phyloP scores from a whole-genome alignment of 2,113 vertebrate genomes.

The Syngnathus typhle region DNA sequence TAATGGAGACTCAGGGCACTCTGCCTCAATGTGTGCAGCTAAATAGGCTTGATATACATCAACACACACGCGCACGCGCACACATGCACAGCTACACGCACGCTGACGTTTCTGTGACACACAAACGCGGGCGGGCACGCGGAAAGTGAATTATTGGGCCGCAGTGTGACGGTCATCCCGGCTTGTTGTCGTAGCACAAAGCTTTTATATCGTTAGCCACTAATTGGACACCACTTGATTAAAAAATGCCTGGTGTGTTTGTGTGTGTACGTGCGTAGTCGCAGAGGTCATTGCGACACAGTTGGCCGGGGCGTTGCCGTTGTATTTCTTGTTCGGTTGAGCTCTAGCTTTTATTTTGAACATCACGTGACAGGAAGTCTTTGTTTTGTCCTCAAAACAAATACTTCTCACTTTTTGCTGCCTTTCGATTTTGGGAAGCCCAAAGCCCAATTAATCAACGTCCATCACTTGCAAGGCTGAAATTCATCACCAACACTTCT shows the following conservation, averaged over 20 bases:
- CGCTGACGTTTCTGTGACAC: not conserved
- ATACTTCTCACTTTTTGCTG: not conserved
- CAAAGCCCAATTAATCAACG: too few species aligned
- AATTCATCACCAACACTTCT: too few species aligned
- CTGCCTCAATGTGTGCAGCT: conserved; percentile 1
- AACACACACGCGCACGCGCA: not conserved
- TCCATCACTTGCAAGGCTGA: too few species aligned
- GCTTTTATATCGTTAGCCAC: not conserved
- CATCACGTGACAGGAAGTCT: not conserved
- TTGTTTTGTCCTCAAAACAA: not conserved
- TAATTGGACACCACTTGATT: conserved; percentile 7
- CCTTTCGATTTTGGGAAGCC: too few species aligned
- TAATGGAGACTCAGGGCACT: conserved; percentile 12
- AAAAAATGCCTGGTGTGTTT: not conserved
- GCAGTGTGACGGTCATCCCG: conserved; percentile 8
- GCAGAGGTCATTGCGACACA: conserved; percentile 25
- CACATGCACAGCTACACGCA: not conserved
- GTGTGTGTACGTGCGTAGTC: too few species aligned
- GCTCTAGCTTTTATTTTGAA: not conserved
- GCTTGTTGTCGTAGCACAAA: not conserved
- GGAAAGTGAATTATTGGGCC: not conserved
- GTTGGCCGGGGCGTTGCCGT: not conserved
- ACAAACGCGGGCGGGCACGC: not conserved
- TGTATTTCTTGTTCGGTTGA: not conserved
- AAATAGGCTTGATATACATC: conserved; percentile 4